Evolutionary conservation across 2,888 invertebrate species (phyloP).

Genomic region (Ypsolopha scabrella): DNA sequence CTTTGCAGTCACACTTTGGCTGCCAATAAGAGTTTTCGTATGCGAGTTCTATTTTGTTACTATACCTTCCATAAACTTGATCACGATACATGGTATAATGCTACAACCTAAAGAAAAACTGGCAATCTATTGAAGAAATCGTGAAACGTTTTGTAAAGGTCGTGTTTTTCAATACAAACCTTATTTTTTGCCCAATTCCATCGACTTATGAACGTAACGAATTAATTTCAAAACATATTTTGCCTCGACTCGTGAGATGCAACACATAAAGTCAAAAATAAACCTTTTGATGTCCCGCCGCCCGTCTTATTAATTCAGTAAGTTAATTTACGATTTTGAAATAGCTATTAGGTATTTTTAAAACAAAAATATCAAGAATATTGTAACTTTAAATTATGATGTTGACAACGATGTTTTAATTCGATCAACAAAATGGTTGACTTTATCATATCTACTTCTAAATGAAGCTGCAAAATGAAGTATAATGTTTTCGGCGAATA

Average conservation of each 20-base stretch:
- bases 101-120: not conserved
- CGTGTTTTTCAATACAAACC: not conserved
- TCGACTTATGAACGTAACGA: not conserved
- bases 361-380: constrained; percentile 26
- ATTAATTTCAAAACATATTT: not conserved
- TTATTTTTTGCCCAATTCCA: not conserved
- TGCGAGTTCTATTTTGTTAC: not conserved
- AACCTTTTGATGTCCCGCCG: not conserved
- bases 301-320: constrained; percentile 36
- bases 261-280: not conserved
- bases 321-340: constrained; percentile 34
- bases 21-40: no score
- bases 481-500: no score
- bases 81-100: not conserved
- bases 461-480: not conserved
- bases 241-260: not conserved
- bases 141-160: not conserved
- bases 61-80: not conserved
- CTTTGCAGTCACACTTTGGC: no score
- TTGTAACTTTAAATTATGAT: constrained; percentile 23
- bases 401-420: constrained; percentile 35
- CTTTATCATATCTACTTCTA: not conserved
- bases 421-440: constrained; percentile 11
- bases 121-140: not conserved
- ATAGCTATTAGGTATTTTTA: constrained; percentile 21